Percentiles rank a stretch among this genome's conserved stretches.
Conservation (phyloP, 64 coral and sea anemone genomes). For the Platygyra sinensis region DNA sequence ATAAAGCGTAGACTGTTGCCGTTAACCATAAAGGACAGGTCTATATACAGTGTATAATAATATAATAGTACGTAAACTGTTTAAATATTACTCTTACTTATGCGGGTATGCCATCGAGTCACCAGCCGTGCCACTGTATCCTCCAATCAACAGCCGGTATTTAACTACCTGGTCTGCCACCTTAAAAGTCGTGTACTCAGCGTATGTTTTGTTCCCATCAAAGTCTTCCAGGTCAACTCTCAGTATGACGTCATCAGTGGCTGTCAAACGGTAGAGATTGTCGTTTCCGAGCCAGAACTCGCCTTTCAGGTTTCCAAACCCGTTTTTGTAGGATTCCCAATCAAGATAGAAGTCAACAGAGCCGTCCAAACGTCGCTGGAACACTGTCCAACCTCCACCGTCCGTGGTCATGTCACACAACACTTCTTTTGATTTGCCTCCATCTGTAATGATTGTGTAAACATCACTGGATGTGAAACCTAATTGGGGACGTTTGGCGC, state of each 20-base stretch:
- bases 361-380: not conserved
- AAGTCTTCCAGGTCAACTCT: conserved; percentile 23
- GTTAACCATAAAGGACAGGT: too few species aligned
- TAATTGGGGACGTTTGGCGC: not conserved
- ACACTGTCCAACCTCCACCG: too few species aligned
- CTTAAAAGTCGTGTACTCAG: conserved; percentile 1
- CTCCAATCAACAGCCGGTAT: not conserved
- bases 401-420: too few species aligned
- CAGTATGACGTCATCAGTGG: not conserved
- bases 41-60: too few species aligned
- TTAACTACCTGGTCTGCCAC: not conserved
- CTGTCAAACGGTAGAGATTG: conserved; percentile 4
- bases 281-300: conserved; percentile 26
- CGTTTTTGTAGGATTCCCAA: conserved; percentile 10
- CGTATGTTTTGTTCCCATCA: not conserved
- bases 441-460: too few species aligned
- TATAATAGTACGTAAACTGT: too few species aligned
- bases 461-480: too few species aligned
- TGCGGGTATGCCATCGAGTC: not conserved
- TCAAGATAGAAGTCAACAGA: not conserved
- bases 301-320: conserved; percentile 1
- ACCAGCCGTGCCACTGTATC: conserved; percentile 1
- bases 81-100: not conserved
- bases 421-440: too few species aligned
- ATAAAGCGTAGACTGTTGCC: too few species aligned